Evolutionary conservation across 2,113 vertebrate species (phyloP).

Genomic region (Myodes glareolus): DNA sequence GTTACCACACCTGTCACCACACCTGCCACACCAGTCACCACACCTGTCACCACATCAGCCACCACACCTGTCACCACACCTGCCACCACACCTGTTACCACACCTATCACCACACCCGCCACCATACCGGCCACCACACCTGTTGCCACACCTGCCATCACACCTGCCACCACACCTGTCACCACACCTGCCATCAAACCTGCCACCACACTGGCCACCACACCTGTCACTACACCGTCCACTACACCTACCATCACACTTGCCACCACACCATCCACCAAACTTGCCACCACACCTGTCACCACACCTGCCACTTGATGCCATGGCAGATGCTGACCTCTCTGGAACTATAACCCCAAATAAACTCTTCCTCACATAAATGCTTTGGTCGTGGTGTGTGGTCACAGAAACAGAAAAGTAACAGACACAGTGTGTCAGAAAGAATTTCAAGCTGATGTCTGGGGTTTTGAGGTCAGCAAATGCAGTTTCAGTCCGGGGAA

Average conservation of each 20-base stretch:
- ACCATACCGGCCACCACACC: too few species aligned
- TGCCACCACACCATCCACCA: too few species aligned
- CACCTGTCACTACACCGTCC: too few species aligned
- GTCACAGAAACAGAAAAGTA: not conserved
- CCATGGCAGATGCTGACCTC: not conserved
- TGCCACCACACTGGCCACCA: too few species aligned
- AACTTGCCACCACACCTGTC: too few species aligned
- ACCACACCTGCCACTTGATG: not conserved
- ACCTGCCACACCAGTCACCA: not conserved
- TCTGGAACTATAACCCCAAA: not conserved
- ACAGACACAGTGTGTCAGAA: not conserved
- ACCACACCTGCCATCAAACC: too few species aligned
- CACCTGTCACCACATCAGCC: too few species aligned
- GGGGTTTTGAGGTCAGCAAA: not conserved
- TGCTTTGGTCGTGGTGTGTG: not conserved
- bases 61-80: too few species aligned
- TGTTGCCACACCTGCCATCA: not conserved
- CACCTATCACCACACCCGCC: accelerated
- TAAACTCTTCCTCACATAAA: not conserved
- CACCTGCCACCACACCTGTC: too few species aligned
- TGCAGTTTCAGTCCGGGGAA: not conserved
- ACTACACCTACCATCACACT: too few species aligned
- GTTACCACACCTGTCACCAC: too few species aligned
- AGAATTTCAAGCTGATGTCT: not conserved
- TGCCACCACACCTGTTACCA: too few species aligned